Evolutionary conservation across 2,113 vertebrate species (phyloP).

Genomic region (Tragelaphus buxtoni): DNA sequence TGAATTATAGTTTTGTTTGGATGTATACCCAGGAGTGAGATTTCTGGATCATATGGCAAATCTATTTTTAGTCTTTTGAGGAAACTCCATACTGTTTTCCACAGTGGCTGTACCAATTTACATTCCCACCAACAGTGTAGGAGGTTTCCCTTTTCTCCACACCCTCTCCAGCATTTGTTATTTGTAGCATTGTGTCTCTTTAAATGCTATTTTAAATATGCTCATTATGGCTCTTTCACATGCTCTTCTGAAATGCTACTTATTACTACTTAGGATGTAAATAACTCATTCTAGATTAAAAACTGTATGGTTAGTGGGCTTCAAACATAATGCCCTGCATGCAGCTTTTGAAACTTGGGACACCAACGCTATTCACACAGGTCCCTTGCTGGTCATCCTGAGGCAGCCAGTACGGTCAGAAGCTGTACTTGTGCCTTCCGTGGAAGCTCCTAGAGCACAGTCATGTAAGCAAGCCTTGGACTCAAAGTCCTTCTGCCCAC

Average conservation of each 20-base stretch:
- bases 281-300: not conserved
- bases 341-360: not conserved
- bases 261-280: not conserved
- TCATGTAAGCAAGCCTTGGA: not conserved
- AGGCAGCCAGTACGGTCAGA: not conserved
- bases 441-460: not conserved
- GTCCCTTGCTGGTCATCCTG: not conserved
- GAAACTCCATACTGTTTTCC: not conserved
- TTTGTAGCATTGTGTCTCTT: not conserved
- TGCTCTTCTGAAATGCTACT: not conserved
- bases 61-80: not conserved
- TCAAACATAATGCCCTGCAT: not conserved
- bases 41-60: not conserved
- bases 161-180: not conserved
- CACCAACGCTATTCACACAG: not conserved
- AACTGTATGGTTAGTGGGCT: not conserved
- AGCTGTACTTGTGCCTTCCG: not conserved
- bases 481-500: slow-evolving; percentile 49
- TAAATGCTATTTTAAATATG: not conserved
- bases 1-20: not conserved
- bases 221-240: not conserved
- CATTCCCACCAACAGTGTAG: not conserved
- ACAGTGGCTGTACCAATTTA: not conserved
- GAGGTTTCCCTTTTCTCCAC: not conserved
- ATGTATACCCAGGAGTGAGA: not conserved